Evolutionary conservation across 2,888 invertebrate species (phyloP).

Genomic region (Merodon equestris): DNA sequence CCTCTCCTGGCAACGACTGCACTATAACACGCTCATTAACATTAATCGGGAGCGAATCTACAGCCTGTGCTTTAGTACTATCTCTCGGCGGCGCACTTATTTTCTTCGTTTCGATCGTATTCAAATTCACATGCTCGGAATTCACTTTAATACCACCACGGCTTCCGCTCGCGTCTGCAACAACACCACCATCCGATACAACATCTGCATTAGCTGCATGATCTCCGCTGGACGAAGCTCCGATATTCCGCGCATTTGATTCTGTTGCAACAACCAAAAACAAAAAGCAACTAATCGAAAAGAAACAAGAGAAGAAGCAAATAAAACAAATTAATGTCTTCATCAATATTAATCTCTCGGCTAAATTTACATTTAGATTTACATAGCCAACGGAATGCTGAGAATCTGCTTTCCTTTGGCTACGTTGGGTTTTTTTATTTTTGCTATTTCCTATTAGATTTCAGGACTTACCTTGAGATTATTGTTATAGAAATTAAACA

Average conservation of each 20-base stretch:
- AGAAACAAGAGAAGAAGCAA: slow-evolving; percentile 33
- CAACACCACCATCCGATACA: background rate
- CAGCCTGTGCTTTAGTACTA: slow-evolving; percentile 23
- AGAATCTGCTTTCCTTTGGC: background rate
- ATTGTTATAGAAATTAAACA: slow-evolving; percentile 66
- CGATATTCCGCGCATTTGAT: slow-evolving; percentile 47
- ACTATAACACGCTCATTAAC: slow-evolving; percentile 33
- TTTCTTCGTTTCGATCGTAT: slow-evolving; percentile 15
- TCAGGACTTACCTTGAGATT: slow-evolving; percentile 62
- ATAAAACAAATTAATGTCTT: slow-evolving; percentile 15
- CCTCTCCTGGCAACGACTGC: background rate
- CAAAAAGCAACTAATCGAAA: slow-evolving; percentile 51
- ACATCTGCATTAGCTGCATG: slow-evolving; percentile 19
- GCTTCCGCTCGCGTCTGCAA: slow-evolving; percentile 13
- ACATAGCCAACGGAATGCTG: slow-evolving; percentile 8
- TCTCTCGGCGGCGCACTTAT: slow-evolving; percentile 43
- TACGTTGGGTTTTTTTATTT: background rate
- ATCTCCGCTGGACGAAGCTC: slow-evolving; percentile 35
- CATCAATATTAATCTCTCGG: slow-evolving; percentile 34
- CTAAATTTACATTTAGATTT: slow-evolving; percentile 24
- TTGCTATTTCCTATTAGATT: slow-evolving; percentile 4
- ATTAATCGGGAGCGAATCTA: slow-evolving; percentile 39
- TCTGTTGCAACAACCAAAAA: slow-evolving; percentile 67
- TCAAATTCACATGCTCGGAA: slow-evolving; percentile 26
- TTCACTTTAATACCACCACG: slow-evolving; percentile 25